Evolutionary conservation across 2,797 vertebrate genomes (phyloP).

Genomic region (Coendou prehensilis): DNA sequence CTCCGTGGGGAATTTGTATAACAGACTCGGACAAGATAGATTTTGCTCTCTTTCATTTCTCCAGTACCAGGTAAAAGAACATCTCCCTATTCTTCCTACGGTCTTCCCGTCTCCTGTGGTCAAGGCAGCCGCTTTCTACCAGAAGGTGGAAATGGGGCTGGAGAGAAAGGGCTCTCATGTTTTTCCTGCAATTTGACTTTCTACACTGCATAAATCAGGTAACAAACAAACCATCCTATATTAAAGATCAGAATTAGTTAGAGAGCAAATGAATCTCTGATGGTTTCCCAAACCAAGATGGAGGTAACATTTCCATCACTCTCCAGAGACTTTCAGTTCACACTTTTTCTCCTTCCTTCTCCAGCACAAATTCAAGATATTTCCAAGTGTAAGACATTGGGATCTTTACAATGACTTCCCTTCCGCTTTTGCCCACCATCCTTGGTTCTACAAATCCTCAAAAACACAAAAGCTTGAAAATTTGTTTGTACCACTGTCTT

Average conservation of each 20-base stretch:
- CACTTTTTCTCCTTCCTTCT: neutral
- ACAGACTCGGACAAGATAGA: neutral
- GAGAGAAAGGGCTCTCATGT: neutral
- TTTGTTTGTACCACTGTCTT: neutral
- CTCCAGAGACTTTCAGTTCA: neutral
- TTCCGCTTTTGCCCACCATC: neutral
- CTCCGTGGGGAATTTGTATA: neutral
- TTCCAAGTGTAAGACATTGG: neutral
- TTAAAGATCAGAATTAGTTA: neutral
- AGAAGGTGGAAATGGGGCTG: neutral
- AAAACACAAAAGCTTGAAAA: slow-evolving; percentile 27
- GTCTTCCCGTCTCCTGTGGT: neutral
- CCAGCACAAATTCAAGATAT: neutral
- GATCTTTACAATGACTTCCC: neutral
- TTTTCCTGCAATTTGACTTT: neutral
- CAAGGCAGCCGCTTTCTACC: neutral
- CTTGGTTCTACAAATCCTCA: slow-evolving; percentile 5
- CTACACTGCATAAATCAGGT: neutral
- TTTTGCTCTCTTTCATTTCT: neutral
- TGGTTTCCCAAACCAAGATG: neutral
- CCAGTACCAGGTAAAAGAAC: neutral
- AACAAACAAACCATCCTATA: neutral
- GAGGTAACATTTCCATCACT: neutral
- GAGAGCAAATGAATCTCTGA: neutral
- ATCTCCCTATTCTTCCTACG: neutral